phyloP scores from a whole-genome alignment of 2,888 invertebrate species.

The Danaus chrysippus region DNA sequence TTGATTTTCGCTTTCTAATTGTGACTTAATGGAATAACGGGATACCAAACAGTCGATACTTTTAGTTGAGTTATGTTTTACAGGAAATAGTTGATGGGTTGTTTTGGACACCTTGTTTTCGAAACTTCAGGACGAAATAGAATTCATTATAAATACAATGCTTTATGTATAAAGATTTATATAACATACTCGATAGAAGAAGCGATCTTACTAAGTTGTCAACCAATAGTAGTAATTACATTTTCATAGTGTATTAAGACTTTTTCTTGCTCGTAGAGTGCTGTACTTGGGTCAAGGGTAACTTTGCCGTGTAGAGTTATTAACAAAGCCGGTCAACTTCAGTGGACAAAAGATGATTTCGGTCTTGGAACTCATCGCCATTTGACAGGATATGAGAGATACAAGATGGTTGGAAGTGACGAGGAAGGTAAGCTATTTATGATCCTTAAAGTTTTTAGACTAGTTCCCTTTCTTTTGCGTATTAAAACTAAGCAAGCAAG shows the following conservation, averaged over 20 bases:
- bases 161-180: too few species aligned
- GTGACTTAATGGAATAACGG: background rate
- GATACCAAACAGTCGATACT: constrained; percentile 5
- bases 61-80: background rate
- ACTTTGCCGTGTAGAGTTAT: constrained; percentile 94
- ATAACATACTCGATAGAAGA: too few species aligned
- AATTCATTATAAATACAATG: too few species aligned
- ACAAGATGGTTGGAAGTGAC: constrained; percentile 97
- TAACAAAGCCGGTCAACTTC: constrained; percentile 91
- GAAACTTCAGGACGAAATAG: too few species aligned
- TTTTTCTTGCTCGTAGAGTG: constrained; percentile 78
- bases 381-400: constrained; percentile 95
- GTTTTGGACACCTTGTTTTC: too few species aligned
- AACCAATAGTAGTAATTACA: constrained; percentile 9
- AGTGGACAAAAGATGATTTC: constrained; percentile 98
- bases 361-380: constrained; percentile 95
- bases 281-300: constrained; percentile 91
- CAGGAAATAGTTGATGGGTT: too few species aligned
- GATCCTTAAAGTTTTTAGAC: too few species aligned
- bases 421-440: constrained; percentile 85
- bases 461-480: too few species aligned
- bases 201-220: too few species aligned
- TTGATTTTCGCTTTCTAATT: constrained; percentile 13
- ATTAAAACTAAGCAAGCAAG: too few species aligned
- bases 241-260: background rate